phyloP scores from a whole-genome alignment of 2,113 vertebrate species.

The Eolophus roseicapilla region DNA sequence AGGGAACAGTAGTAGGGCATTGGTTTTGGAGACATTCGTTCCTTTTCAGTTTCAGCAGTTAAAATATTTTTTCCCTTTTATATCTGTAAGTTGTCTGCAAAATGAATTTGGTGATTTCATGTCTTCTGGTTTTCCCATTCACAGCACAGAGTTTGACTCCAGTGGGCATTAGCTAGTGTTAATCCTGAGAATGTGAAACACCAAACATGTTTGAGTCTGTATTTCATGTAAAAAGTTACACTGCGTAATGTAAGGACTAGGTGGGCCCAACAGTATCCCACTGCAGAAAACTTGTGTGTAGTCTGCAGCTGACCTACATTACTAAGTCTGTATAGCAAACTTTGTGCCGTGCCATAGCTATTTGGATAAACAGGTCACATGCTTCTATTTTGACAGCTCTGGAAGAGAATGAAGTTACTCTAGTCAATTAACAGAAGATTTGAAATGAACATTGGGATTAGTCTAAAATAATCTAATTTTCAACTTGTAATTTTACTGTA shows the following conservation, averaged over 20 bases:
- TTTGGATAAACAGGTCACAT: neutral
- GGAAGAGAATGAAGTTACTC: neutral
- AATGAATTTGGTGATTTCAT: neutral
- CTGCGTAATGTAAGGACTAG: neutral
- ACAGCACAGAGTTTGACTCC: neutral
- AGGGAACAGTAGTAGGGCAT: neutral
- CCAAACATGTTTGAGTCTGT: accelerated
- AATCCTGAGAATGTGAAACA: neutral
- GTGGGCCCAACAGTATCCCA: too few relatives aligned
- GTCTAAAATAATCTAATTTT: neutral
- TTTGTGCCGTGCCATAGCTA: neutral
- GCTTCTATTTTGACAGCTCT: neutral
- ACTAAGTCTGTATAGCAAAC: neutral
- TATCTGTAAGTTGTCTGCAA: neutral
- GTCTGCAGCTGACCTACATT: neutral
- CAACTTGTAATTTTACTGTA: neutral
- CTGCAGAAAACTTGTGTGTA: neutral
- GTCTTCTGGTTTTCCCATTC: neutral
- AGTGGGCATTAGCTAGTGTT: neutral
- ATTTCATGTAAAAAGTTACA: neutral
- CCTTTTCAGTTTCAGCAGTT: neutral
- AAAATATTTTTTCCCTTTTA: neutral
- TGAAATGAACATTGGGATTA: neutral
- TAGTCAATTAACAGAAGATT: neutral
- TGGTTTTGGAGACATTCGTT: neutral